phyloP scores from a whole-genome alignment of 2,113 vertebrate species.

The Choloepus hoffmanni region DNA sequence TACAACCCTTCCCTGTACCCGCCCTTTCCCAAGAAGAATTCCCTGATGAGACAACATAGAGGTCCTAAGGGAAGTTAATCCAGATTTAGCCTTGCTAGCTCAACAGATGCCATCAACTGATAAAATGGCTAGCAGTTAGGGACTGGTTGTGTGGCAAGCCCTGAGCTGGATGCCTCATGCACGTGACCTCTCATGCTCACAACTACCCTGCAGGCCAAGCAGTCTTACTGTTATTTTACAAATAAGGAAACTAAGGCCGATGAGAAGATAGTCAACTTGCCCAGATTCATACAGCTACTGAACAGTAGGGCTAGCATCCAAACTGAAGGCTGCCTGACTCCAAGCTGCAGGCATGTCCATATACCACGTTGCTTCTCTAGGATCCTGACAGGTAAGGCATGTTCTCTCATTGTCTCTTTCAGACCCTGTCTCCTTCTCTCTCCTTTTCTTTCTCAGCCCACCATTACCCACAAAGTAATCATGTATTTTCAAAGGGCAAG shows the following conservation, averaged over 20 bases:
- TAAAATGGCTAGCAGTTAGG: not conserved
- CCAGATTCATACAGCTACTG: not conserved
- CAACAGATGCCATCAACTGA: not conserved
- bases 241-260: slow-evolving; percentile 19
- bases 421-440: too few relatives aligned
- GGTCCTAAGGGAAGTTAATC: not conserved
- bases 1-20: not conserved
- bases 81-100: not conserved
- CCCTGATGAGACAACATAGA: not conserved
- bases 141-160: not conserved
- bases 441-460: not conserved
- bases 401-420: not conserved
- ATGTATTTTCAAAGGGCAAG: slow-evolving; percentile 44
- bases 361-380: not conserved
- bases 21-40: slow-evolving; percentile 14
- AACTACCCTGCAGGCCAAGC: not conserved
- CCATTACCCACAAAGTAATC: slow-evolving; percentile 25
- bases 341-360: not conserved
- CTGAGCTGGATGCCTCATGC: not conserved
- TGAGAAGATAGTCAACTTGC: not conserved
- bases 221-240: not conserved
- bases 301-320: not conserved
- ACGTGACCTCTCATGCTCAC: not conserved
- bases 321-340: not conserved
- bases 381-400: not conserved